Percentiles rank a stretch among this genome's conserved stretches.
phyloP scores from a whole-genome alignment of 1,140 invertebrate genomes.

The Colletes gigas region DNA sequence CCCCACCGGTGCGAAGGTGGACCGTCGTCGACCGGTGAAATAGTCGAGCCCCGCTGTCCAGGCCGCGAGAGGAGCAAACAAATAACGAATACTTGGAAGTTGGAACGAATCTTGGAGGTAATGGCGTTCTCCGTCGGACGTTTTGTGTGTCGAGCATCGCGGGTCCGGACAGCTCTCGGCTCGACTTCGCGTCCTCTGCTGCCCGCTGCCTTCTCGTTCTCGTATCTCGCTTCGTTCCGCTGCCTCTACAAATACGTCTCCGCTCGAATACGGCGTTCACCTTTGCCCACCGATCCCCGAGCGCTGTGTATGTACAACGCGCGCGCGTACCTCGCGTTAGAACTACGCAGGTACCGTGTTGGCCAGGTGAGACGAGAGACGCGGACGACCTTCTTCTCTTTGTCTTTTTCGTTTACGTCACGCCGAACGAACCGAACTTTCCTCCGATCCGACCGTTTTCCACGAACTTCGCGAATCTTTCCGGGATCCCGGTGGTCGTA shows the following conservation, averaged over 20 bases:
- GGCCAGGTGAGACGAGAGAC: slow-evolving; percentile 12
- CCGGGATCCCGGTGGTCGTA: background rate
- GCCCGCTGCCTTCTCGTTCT: background rate
- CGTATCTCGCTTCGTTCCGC: background rate
- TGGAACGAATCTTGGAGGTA: slow-evolving; percentile 64
- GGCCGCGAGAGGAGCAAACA: slow-evolving; percentile 59
- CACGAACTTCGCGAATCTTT: background rate
- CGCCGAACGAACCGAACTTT: background rate
- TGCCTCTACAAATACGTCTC: slow-evolving; percentile 57
- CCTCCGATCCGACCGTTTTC: background rate
- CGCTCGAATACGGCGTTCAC: slow-evolving; percentile 20
- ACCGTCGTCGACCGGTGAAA: slow-evolving; percentile 62
- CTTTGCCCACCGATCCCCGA: slow-evolving; percentile 29
- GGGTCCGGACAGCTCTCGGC: slow-evolving; percentile 37
- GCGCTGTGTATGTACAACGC: slow-evolving; percentile 53
- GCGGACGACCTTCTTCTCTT: background rate
- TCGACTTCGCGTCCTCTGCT: slow-evolving; percentile 32
- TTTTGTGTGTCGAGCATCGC: slow-evolving; percentile 62
- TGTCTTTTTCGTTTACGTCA: slow-evolving; percentile 19
- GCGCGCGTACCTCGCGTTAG: slow-evolving; percentile 30
- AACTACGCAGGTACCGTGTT: slow-evolving; percentile 55
- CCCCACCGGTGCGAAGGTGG: slow-evolving; percentile 34
- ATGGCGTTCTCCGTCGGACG: slow-evolving; percentile 50
- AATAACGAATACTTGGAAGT: slow-evolving; percentile 73
- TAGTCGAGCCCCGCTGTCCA: slow-evolving; percentile 53